Base-by-base conservation (phyloP, 2,113 vertebrate genomes). In the Rhynchomys soricoides region DNA sequence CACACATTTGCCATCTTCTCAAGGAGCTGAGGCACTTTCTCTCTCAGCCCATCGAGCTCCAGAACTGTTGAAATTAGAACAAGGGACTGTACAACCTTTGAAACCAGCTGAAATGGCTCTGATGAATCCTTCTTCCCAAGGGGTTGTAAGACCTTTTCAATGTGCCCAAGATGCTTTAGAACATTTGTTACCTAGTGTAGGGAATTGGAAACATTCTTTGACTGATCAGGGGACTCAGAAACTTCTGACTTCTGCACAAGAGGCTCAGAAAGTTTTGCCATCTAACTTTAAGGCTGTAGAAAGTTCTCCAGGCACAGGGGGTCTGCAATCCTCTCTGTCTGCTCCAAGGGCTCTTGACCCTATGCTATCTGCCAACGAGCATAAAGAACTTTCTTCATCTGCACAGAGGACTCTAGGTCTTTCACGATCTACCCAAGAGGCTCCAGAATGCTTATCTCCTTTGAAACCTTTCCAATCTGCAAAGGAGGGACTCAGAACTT, bases 71-170 rank as follows among this genome's bases (percentile, higher is more conserved):
- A 37, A 15, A 17, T 34, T 55, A 50, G 31, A 55, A 55, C 4
- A 79, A 22, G 9, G 48, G 9, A 52, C 50, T 37, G 21, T 8
- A 22, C 31, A 37, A 37, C 50, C 11, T 79, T 19, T 52, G 48
- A 52, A 79, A 3, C 6, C 1, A 21, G 7, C 48, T 52, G 4
- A 79, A 79, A 31, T 77, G 74, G 11, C 74, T 48, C 43, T 77
- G 43, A 16, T 2, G 6, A 75, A 75, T 11, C 22, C 10, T 48
- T 79, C 2, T 79, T 9, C 26, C 29, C 4, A 17, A 79, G 16
- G 0, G 31, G 15, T 15, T 52, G 3, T 31, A 9, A 0, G 26
- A 34, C 7, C 19, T 31, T 29, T 50, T 8, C 75, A 2, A 37
- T 79, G 29, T 52, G 77, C 1, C 48, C 31, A 48, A 79, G 16